Evolutionary conservation across 2,888 invertebrate genomes (phyloP), one percentile per base, ranked within the genome.

Genomic region (Agrochola litura): DNA sequence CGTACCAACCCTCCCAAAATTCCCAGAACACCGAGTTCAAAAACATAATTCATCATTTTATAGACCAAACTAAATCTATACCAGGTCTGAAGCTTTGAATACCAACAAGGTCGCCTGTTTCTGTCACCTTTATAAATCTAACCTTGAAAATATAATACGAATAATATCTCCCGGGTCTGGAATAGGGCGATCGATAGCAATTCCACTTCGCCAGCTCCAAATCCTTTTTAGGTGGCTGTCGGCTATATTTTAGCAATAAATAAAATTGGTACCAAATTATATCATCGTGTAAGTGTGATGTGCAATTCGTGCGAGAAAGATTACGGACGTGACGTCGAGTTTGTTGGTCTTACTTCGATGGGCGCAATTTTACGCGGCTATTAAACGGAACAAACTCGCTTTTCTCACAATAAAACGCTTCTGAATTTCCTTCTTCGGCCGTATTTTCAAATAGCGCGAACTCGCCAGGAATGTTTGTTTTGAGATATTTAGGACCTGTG

Each of bases 401-500:
- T 86, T 89, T 87, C 90, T 90, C 86, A 93, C 92, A 92, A 93
- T 94, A 94, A 94, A 94, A 94, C 88, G 87, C 82, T 89, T 88
- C 89, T 83, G 90, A 92, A 93, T 92, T 92, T 92, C 89, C 90
- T 90, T 88, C 90, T 90, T 89, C 82, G 87, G 90, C 90, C 87
- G 90, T 92, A 92, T 93, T 94, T 93, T 90, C 90, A 88, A 93
- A 93, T 90, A 89, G 91, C 89, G 90, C 81, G 87, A 90, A 90
- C 88, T 90, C 89, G 88, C 88, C 78, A 86, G 92, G 90, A 93
- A 93, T 95, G 93, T 94, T 94, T 94, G 92, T 93, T 93, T 91
- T 91, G 90, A 92, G 92, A 94, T 93, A 92, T 93, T 93, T 92
- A 91, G 91, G 89, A 87, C 89, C 83, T 54, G 64, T 16, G 66